Evolutionary conservation across 2,888 invertebrate species (phyloP).

Genomic region (Phortica magna): DNA sequence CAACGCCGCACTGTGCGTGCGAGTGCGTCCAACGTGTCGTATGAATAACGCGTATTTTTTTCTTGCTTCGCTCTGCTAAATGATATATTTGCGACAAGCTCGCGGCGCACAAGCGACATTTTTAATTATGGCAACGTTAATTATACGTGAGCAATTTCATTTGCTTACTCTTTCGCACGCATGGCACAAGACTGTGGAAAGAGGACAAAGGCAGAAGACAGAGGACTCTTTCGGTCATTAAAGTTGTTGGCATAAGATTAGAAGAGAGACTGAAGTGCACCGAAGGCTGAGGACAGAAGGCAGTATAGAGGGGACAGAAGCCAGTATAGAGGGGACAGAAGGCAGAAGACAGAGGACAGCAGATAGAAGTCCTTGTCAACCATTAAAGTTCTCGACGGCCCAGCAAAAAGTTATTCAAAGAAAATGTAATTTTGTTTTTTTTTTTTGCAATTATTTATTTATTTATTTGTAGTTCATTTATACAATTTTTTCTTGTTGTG

Average conservation of each 20-base stretch:
- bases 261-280: too few relatives aligned
- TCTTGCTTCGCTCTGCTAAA: background rate
- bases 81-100: constrained; percentile 25
- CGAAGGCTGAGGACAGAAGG: too few relatives aligned
- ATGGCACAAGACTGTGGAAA: too few relatives aligned
- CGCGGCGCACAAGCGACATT: constrained; percentile 26
- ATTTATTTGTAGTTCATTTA: constrained; percentile 39
- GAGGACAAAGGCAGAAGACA: too few relatives aligned
- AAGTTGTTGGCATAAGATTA: too few relatives aligned
- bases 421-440: background rate
- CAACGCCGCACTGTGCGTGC: constrained; percentile 14
- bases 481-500: constrained; percentile 41
- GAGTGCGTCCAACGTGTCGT: constrained; percentile 31
- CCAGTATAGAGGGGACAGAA: too few relatives aligned
- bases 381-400: background rate
- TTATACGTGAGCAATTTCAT: constrained; percentile 25
- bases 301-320: too few relatives aligned
- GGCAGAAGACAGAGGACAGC: too few relatives aligned
- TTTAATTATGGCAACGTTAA: constrained; percentile 44
- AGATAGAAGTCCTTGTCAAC: too few relatives aligned
- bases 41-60: constrained; percentile 18
- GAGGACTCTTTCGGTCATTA: too few relatives aligned
- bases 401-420: background rate
- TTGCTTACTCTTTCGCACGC: background rate
- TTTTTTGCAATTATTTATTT: constrained; percentile 30